phyloP scores from a whole-genome alignment of 2,888 invertebrate genomes.

The Seira sanloemensis region DNA sequence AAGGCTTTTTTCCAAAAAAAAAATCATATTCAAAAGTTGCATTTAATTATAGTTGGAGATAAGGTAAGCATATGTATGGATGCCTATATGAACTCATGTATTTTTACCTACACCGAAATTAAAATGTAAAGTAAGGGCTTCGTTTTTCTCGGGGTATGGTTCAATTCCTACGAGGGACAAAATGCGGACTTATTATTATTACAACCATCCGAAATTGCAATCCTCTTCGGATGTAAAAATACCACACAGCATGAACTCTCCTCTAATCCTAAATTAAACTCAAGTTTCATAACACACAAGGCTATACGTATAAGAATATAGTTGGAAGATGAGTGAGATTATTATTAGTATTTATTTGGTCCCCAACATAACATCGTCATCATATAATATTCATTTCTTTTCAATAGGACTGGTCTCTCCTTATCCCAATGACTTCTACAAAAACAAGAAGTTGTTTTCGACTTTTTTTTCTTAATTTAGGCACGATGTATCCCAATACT shows the following conservation, averaged over 20 bases:
- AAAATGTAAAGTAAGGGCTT: no score
- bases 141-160: no score
- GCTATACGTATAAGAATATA: neutral
- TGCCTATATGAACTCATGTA: no score
- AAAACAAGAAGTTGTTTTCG: neutral
- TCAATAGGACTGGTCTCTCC: neutral
- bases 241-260: neutral
- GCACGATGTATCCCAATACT: neutral
- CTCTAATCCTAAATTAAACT: neutral
- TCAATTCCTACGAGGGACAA: no score
- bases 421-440: neutral
- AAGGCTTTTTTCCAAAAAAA: no score
- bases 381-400: conserved; percentile 6
- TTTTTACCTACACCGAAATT: no score
- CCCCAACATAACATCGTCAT: neutral
- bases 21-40: no score
- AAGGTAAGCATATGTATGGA: no score
- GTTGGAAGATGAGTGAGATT: neutral
- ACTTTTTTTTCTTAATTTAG: conserved; percentile 6
- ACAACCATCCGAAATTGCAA: no score
- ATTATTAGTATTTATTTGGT: conserved; percentile 5
- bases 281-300: neutral
- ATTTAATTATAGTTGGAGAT: no score
- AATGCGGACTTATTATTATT: no score
- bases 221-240: no score